Conservation (phyloP, 1,140 invertebrate genomes). For the Drosophila pseudoobscura region DNA sequence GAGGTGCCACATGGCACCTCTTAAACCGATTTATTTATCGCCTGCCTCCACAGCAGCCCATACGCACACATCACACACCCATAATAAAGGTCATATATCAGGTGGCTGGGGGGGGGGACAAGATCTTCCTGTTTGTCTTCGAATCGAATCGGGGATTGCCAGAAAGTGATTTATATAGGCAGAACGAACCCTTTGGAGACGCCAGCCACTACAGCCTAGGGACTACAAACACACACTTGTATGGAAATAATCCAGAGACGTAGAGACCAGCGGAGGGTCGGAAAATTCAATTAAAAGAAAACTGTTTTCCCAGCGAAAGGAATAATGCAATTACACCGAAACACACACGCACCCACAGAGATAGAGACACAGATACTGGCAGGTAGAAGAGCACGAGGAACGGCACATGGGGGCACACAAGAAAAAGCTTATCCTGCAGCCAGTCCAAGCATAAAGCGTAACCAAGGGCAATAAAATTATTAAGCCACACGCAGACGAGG, state of each 20-base stretch:
- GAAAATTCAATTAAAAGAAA: conserved; percentile 73
- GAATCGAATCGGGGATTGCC: conserved; percentile 44
- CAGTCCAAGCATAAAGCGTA: conserved; percentile 46
- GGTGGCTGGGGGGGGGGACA: not conserved
- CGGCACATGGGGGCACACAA: not conserved
- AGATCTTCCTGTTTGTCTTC: conserved; percentile 52
- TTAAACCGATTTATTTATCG: conserved; percentile 53
- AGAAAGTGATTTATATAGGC: conserved; percentile 41
- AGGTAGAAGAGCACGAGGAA: too few species aligned
- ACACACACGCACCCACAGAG: conserved; percentile 1
- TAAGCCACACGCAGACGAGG: conserved; percentile 29
- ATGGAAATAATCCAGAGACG: conserved; percentile 30
- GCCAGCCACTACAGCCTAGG: not conserved
- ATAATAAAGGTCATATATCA: conserved; percentile 66
- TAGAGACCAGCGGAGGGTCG: conserved; percentile 2
- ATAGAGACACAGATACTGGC: not conserved
- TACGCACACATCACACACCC: conserved; percentile 28
- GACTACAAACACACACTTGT: conserved; percentile 2
- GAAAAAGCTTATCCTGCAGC: conserved; percentile 4
- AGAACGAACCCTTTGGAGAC: conserved; percentile 35
- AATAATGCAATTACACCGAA: conserved; percentile 47
- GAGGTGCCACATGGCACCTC: conserved; percentile 44
- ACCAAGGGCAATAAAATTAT: conserved; percentile 60
- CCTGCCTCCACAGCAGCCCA: conserved; percentile 15
- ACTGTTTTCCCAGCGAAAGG: conserved; percentile 39